Evolutionary conservation across 2,888 invertebrate genomes (phyloP).

Genomic region (Caenorhabditis sp.): DNA sequence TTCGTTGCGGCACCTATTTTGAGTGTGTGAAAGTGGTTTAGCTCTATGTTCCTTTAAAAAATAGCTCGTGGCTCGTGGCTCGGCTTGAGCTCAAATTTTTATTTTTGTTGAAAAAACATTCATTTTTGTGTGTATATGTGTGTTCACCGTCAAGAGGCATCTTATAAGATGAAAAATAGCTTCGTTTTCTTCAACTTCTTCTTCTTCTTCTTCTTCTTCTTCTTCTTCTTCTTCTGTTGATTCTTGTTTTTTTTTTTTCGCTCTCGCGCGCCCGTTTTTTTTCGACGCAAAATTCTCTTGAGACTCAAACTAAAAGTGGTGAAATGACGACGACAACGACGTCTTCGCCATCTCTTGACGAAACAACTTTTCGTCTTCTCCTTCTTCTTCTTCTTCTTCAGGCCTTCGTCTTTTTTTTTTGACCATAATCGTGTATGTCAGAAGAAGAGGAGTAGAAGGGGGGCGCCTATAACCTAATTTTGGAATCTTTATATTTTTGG

Average conservation of each 20-base stretch:
- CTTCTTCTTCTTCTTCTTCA: constrained; percentile 12
- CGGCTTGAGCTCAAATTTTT: no score
- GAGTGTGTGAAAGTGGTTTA: no score
- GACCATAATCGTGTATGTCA: constrained; percentile 24
- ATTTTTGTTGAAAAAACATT: no score
- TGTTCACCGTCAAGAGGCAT: no score
- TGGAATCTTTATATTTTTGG: background rate
- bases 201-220: no score
- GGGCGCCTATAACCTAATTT: background rate
- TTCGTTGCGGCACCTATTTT: no score
- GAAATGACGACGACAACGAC: constrained; percentile 29
- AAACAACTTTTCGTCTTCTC: constrained; percentile 14
- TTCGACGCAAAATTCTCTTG: constrained; percentile 22
- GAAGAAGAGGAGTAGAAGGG: background rate
- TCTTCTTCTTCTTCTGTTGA: constrained; percentile 3
- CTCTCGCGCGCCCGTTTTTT: no score
- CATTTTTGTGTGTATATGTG: no score
- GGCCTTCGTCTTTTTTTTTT: constrained; percentile 25
- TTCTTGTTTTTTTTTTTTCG: constrained; percentile 2
- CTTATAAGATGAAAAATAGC: no score
- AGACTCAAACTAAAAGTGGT: constrained; percentile 35
- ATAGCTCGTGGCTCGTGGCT: no score
- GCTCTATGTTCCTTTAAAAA: no score
- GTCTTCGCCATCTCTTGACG: constrained; percentile 18
- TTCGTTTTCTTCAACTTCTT: no score